phyloP scores from a whole-genome alignment of 2,113 vertebrate species.

The Tupaia chinensis region DNA sequence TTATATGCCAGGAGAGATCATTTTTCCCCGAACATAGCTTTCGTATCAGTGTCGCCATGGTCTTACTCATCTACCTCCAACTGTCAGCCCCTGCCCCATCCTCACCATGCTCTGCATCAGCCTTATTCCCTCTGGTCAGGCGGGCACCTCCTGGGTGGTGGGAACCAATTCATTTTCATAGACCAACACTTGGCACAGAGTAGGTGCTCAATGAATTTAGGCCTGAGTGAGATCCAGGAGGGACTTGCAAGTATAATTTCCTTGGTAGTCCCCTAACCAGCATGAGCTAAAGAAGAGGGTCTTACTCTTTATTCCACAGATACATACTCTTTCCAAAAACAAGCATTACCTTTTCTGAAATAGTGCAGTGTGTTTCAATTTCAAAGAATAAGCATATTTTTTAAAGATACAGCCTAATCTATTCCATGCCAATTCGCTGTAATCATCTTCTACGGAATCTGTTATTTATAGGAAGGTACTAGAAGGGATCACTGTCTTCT shows the following conservation, averaged over 20 bases:
- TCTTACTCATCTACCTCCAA: background rate
- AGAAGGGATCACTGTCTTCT: background rate
- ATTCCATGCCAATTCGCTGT: background rate
- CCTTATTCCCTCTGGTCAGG: background rate
- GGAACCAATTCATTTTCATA: background rate
- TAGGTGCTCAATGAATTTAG: background rate
- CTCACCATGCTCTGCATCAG: too few relatives aligned
- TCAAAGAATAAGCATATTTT: background rate
- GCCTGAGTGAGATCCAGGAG: background rate
- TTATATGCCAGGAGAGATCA: background rate
- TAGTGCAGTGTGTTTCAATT: background rate
- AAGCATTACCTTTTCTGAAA: background rate
- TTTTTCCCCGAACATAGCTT: constrained; percentile 24
- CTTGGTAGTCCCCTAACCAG: background rate
- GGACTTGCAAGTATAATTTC: background rate
- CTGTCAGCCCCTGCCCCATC: too few relatives aligned
- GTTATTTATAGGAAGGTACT: background rate
- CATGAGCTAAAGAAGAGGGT: background rate
- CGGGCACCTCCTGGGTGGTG: too few relatives aligned
- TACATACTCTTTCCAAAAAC: background rate
- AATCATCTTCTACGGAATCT: background rate
- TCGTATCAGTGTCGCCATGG: background rate
- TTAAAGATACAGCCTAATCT: background rate
- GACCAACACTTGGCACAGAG: background rate
- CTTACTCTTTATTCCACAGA: background rate